Conservation (phyloP, 1,140 invertebrate genomes). For the Sycophaga agraensis region DNA sequence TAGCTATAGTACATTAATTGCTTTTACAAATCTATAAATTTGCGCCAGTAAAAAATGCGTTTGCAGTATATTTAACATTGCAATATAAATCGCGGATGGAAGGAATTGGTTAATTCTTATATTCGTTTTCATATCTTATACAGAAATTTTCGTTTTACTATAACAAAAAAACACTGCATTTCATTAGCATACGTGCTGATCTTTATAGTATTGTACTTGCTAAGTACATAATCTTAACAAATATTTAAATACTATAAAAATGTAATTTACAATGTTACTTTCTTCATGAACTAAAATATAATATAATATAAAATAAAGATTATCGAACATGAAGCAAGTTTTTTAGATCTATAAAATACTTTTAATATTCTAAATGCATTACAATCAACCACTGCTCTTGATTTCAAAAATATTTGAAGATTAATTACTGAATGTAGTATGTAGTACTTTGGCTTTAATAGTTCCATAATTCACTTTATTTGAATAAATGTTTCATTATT, state of each 20-base stretch:
- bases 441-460: too few relatives aligned
- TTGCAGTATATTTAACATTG: not conserved
- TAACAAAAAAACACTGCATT: not conserved
- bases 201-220: conserved; percentile 1
- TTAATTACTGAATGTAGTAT: not conserved
- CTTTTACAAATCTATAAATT: conserved; percentile 13
- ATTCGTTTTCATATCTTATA: not conserved
- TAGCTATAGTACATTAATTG: too few relatives aligned
- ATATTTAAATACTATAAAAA: not conserved
- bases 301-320: not conserved
- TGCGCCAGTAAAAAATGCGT: conserved; percentile 1
- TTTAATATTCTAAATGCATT: too few relatives aligned
- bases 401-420: not conserved
- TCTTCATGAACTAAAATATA: not conserved
- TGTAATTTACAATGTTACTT: not conserved
- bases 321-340: too few relatives aligned
- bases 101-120: conserved; percentile 5
- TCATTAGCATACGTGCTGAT: not conserved
- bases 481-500: too few relatives aligned
- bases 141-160: not conserved
- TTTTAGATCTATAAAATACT: too few relatives aligned
- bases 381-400: not conserved
- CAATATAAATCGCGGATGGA: conserved; percentile 6
- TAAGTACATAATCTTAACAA: not conserved
- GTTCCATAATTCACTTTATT: too few relatives aligned